Evolutionary conservation across 1,140 invertebrate genomes (phyloP), one percentile per base, ranked within the genome.

Genomic region (Tetragonula clypearis): DNA sequence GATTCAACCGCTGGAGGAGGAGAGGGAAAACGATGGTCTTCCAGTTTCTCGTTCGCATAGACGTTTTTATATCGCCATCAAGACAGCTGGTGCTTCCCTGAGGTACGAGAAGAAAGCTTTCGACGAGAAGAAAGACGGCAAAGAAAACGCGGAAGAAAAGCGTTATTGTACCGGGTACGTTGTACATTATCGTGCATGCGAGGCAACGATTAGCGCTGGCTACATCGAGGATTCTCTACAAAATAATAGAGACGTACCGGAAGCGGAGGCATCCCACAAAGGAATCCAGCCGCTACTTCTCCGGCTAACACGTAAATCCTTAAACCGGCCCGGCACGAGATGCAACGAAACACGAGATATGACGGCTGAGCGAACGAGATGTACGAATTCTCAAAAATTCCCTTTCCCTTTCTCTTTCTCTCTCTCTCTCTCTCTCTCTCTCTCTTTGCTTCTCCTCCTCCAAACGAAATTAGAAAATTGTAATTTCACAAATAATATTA

Each of bases 141-240:
- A 78, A 79, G 65, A 30, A 49, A 79, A 66, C 23, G 53, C 65
- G 41, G 73, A 77, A 86, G 79, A 77, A 75, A 89, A 71, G 79
- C 88, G 60, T 90, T 86, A 82, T 89, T 65, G 79, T 68, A 35
- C 72, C 55, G 2, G 23, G 41, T 49, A 49, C 41, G 41, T 49
- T 49, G 41, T 68, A 69, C 62, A 85, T 90, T 75, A 81, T 15
- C 62, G 87, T 82, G 83, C 90, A 90, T 90, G 91, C 92, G 86
- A 92, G 88, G 79, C 74, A 89, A 85, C 85, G 86, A 92, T 92
- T 92, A 90, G 84, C 82, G 69, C 77, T 77, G 71, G 71, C 82
- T 65, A 55, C 55, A 79, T 85, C 79, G 60, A 19, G 60, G 75
- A 74, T 56, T 71, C 30, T 41, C 17, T 26, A 53, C 78, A 21